Conservation (phyloP, 2,797 vertebrate genomes). For the Tenualosa ilisha region DNA sequence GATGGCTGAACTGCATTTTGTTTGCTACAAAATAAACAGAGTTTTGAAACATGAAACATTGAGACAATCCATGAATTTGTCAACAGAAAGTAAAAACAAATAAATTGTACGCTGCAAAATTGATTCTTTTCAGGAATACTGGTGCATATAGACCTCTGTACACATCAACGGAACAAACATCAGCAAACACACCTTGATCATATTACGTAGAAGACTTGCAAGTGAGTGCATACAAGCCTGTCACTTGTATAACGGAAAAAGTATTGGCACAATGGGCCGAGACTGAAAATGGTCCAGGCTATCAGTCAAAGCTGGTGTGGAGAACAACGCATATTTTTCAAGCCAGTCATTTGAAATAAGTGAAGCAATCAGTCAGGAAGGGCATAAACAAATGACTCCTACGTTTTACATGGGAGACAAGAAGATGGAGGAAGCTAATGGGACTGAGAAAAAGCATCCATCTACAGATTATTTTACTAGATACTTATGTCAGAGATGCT, state of each 20-base stretch:
- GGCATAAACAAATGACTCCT: slow-evolving; percentile 59
- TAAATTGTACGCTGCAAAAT: not conserved
- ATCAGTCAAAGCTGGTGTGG: slow-evolving; percentile 54
- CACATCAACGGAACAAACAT: not conserved
- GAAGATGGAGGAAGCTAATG: slow-evolving; percentile 57
- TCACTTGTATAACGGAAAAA: slow-evolving; percentile 11
- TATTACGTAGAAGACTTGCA: not conserved
- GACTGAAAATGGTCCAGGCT: slow-evolving; percentile 43
- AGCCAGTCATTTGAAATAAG: slow-evolving; percentile 61
- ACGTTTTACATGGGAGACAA: slow-evolving; percentile 55
- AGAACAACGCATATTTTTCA: slow-evolving; percentile 60
- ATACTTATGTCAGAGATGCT: slow-evolving; percentile 30
- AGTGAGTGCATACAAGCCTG: not conserved
- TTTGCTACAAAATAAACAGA: slow-evolving; percentile 9
- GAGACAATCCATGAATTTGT: not conserved
- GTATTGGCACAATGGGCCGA: slow-evolving; percentile 28
- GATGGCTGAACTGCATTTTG: not conserved
- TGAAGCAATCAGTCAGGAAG: slow-evolving; percentile 61
- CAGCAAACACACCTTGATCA: not conserved
- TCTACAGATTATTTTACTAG: slow-evolving; percentile 47
- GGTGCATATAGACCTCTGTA: too few species aligned
- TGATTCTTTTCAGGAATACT: too few species aligned
- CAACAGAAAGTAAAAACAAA: not conserved
- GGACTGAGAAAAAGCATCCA: slow-evolving; percentile 59
- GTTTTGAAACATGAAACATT: slow-evolving; percentile 5